These are phyloP conservation scores for Benitochromis conjunctus DNA, from an alignment of 2,113 vertebrate species.

Conservation along the genomic window DNA sequence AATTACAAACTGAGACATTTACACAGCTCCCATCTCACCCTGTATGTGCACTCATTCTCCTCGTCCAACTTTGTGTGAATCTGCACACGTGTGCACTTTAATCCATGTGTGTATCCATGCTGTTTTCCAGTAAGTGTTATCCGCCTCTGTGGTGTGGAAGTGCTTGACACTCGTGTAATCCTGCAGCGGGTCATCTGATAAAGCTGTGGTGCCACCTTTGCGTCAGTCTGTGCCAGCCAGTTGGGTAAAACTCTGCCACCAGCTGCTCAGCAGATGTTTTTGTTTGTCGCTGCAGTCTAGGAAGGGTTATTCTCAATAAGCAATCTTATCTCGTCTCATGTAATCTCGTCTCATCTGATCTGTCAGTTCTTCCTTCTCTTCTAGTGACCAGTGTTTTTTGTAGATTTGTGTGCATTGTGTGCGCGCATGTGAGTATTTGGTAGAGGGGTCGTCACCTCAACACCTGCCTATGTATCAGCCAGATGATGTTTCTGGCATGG, in stretches of 20 bases:
- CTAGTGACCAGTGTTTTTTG: background rate
- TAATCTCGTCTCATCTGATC: background rate
- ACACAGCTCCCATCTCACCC: background rate
- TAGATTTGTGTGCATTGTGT: background rate
- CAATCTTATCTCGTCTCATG: slow-evolving; percentile 16
- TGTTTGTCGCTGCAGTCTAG: slow-evolving; percentile 53
- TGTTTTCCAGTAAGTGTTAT: slow-evolving; percentile 28
- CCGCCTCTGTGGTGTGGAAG: slow-evolving; percentile 54
- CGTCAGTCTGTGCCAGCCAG: slow-evolving; percentile 65
- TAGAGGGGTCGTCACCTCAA: slow-evolving; percentile 46
- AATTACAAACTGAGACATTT: slow-evolving; percentile 9
- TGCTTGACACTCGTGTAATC: slow-evolving; percentile 76
- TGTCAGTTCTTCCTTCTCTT: background rate
- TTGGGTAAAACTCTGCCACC: slow-evolving; percentile 65
- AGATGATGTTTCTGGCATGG: slow-evolving; percentile 66
- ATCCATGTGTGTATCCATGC: slow-evolving; percentile 24
- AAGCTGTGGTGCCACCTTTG: slow-evolving; percentile 52
- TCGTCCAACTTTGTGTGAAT: background rate
- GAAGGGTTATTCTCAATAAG: slow-evolving; percentile 49
- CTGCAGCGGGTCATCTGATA: slow-evolving; percentile 68
- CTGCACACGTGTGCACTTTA: slow-evolving; percentile 14
- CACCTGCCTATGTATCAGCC: slow-evolving; percentile 66
- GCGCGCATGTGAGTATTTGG: background rate
- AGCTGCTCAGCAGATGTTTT: slow-evolving; percentile 79
- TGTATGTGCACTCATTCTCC: background rate